Percentiles rank a stretch among this genome's conserved stretches.
Conservation (phyloP, 1,140 invertebrate genomes). For the Drosophila virilis region DNA sequence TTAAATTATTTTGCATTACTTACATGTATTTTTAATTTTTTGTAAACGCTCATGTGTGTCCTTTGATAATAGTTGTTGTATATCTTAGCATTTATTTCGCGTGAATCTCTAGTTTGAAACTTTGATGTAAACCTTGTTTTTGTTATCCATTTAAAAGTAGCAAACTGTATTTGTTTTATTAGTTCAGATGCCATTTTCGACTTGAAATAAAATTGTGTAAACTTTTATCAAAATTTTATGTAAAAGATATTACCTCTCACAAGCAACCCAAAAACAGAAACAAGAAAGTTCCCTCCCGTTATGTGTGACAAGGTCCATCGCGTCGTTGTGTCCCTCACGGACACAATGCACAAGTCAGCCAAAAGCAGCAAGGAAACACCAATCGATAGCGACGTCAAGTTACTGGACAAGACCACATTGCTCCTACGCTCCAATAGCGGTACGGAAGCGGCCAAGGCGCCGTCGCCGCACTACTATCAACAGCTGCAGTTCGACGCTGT, state of each 20-base stretch:
- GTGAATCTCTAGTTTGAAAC: neutral
- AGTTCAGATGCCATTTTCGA: neutral
- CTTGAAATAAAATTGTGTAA: constrained; percentile 14
- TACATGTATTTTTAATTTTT: constrained; percentile 17
- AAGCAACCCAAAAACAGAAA: neutral
- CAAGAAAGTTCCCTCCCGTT: neutral
- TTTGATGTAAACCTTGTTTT: neutral
- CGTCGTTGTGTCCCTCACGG: constrained; percentile 58
- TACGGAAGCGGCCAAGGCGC: neutral
- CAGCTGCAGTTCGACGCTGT: constrained; percentile 65
- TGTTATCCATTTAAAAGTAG: neutral
- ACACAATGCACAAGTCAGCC: constrained; percentile 23
- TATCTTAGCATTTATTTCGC: too few relatives aligned
- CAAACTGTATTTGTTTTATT: neutral
- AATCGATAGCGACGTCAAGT: constrained; percentile 39
- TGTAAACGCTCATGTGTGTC: neutral
- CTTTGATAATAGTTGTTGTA: too few relatives aligned
- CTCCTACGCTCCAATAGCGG: constrained; percentile 35
- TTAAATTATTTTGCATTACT: neutral
- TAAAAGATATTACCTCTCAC: constrained; percentile 13
- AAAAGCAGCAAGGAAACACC: constrained; percentile 4
- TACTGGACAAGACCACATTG: constrained; percentile 45
- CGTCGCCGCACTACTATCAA: constrained; percentile 45
- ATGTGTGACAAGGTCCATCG: constrained; percentile 37
- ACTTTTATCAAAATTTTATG: constrained; percentile 42